Conservation (phyloP, 2,113 vertebrate genomes). For the Mesoclemmys tuberculata region DNA sequence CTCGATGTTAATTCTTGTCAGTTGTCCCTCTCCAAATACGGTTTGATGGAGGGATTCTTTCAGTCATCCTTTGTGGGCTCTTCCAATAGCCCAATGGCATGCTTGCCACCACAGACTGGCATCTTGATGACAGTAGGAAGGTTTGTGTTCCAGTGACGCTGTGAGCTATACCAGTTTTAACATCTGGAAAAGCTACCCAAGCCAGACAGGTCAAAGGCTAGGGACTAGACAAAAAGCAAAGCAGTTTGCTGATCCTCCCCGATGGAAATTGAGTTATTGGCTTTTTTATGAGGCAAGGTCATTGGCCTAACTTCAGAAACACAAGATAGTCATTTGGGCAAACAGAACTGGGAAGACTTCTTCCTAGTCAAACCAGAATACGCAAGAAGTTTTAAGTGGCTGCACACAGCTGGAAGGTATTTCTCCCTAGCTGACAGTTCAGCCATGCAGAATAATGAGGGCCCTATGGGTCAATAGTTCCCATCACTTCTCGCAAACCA, state of each 20-base stretch:
- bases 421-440: not conserved
- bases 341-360: not conserved
- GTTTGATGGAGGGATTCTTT: not conserved
- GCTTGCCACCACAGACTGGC: not conserved
- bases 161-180: not conserved
- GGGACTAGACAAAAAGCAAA: not conserved
- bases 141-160: not conserved
- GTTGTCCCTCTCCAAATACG: not conserved
- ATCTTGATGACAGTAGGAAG: not conserved
- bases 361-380: not conserved
- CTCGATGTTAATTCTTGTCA: not conserved
- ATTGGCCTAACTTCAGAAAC: not conserved
- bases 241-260: too few relatives aligned
- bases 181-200: not conserved
- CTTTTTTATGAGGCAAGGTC: too few relatives aligned
- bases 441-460: not conserved
- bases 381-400: not conserved
- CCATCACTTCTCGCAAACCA: not conserved
- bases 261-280: not conserved
- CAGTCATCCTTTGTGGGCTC: not conserved
- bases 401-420: not conserved
- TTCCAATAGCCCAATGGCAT: not conserved
- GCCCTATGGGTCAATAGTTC: not conserved
- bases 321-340: not conserved
- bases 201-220: not conserved